These are phyloP conservation scores for Axinella damicornis DNA, from an alignment of 37 sponge, comb jelly and placozoan species.

Conservation along the genomic window DNA sequence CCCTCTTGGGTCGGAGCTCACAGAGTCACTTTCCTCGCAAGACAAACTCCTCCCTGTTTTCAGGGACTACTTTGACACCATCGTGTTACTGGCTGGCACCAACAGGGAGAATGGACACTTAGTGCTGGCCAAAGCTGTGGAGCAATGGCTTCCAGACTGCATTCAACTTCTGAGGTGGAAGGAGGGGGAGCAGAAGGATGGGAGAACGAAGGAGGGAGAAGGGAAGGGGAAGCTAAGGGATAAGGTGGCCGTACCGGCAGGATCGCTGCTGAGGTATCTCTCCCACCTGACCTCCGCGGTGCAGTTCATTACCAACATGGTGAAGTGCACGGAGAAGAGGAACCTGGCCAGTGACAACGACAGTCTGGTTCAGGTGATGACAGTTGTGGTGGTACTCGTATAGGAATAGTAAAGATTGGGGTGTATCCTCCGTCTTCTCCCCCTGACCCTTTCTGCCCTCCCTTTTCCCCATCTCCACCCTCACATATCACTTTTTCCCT, in stretches of 20 bases:
- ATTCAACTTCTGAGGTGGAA: neutral
- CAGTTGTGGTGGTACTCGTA: too few species aligned
- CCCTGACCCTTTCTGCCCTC: too few species aligned
- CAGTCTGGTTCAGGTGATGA: neutral
- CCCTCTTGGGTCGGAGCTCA: constrained; percentile 47
- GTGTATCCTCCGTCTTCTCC: too few species aligned
- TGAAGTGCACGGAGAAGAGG: constrained; percentile 41
- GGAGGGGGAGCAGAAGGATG: neutral
- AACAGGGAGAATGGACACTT: constrained; percentile 62
- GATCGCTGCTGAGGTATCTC: constrained; percentile 51
- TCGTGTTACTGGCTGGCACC: constrained; percentile 57
- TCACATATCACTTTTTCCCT: too few species aligned
- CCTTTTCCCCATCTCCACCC: too few species aligned
- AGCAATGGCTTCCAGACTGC: constrained; percentile 61
- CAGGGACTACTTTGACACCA: constrained; percentile 50
- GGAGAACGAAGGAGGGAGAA: neutral
- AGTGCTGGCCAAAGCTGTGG: constrained; percentile 47
- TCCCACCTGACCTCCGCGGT: constrained; percentile 54
- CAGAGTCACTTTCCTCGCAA: constrained; percentile 17
- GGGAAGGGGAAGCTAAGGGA: neutral
- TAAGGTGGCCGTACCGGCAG: constrained; percentile 16
- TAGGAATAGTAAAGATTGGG: too few species aligned
- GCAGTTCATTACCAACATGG: constrained; percentile 40
- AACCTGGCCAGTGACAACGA: constrained; percentile 61
- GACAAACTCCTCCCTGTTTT: constrained; percentile 20